Evolutionary conservation across 2,797 vertebrate species (phyloP).

Genomic region (Ctenosaura bakeri): DNA sequence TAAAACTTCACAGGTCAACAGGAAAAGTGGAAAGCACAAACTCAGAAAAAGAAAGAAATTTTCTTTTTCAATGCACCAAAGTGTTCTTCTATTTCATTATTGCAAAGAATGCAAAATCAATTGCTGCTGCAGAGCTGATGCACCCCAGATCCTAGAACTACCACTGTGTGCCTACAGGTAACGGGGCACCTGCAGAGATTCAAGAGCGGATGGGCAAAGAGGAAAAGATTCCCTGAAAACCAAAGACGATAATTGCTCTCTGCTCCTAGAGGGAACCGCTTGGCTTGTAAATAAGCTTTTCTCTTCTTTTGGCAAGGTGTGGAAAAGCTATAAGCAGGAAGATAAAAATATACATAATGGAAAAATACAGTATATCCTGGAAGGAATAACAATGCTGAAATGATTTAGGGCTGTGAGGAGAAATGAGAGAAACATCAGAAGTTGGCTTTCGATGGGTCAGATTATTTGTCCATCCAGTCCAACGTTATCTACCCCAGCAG

Average conservation of each 20-base stretch:
- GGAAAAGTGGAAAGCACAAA: constrained; percentile 40
- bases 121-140: constrained; percentile 14
- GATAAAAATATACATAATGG: background rate
- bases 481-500: background rate
- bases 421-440: background rate
- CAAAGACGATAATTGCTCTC: constrained; percentile 29
- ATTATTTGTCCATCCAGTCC: too few relatives aligned
- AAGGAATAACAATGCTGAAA: background rate
- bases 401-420: background rate
- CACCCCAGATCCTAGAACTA: background rate
- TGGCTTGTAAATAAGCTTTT: background rate
- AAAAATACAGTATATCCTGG: background rate
- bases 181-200: constrained; percentile 42
- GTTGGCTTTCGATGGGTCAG: too few relatives aligned
- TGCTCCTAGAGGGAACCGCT: background rate
- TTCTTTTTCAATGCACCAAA: constrained; percentile 4
- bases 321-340: background rate
- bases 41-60: constrained; percentile 11
- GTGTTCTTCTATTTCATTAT: constrained; percentile 43
- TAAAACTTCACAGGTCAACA: constrained; percentile 10
- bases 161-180: constrained; percentile 21
- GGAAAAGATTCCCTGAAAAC: background rate
- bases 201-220: background rate
- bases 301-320: background rate
- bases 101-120: constrained; percentile 17